Percentiles rank a stretch among this genome's conserved stretches.
Evolutionary conservation across 2,797 vertebrate species (phyloP).

Genomic region (Megalops cyprinoides): DNA sequence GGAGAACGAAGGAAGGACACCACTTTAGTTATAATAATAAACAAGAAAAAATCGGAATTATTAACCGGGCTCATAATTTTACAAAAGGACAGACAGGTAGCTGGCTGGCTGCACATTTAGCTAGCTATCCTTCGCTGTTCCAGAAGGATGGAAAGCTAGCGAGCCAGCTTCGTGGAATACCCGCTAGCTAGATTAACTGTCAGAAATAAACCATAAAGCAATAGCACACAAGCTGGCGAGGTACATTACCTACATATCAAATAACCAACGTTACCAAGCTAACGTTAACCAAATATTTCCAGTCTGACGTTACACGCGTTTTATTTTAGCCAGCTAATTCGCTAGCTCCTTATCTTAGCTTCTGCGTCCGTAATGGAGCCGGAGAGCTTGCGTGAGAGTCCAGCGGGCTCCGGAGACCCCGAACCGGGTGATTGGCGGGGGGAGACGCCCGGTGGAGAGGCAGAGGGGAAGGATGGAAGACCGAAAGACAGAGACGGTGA

Average conservation of each 20-base stretch:
- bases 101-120: constrained; percentile 5
- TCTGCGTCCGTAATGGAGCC: constrained; percentile 73
- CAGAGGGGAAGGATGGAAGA: constrained; percentile 45
- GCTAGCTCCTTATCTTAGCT: background rate
- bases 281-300: too few species aligned
- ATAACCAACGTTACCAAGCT: background rate
- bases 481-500: constrained; percentile 51
- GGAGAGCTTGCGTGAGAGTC: constrained; percentile 74
- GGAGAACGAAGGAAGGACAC: constrained; percentile 22
- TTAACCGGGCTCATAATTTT: constrained; percentile 28
- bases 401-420: constrained; percentile 76
- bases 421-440: constrained; percentile 72
- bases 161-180: background rate
- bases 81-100: background rate
- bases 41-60: background rate
- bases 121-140: background rate
- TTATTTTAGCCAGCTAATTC: background rate
- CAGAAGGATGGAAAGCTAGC: constrained; percentile 21
- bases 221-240: too few species aligned
- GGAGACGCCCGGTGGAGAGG: constrained; percentile 67
- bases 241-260: background rate
- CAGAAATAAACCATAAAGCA: background rate
- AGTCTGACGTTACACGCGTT: background rate
- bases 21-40: constrained; percentile 7
- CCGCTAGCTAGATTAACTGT: background rate